Evolutionary conservation across 2,888 invertebrate species (phyloP).

Genomic region (Ichneumoninae sp.): DNA sequence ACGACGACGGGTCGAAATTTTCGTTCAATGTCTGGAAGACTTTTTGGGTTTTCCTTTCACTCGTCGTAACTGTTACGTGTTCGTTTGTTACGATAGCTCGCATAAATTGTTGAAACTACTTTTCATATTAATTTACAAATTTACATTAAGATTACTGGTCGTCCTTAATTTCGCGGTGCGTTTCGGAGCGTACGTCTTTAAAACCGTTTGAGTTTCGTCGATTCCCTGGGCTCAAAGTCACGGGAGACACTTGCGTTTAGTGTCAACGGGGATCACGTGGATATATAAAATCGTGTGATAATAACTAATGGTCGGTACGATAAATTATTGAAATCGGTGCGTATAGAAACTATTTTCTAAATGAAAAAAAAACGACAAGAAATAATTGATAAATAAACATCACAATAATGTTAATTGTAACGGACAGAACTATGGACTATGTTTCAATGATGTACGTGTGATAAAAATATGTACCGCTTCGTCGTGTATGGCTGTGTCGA

Average conservation of each 20-base stretch:
- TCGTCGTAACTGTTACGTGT: slow-evolving; percentile 23
- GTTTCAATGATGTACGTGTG: slow-evolving; percentile 48
- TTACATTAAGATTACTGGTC: background rate
- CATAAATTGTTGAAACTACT: slow-evolving; percentile 23
- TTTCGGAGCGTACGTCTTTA: background rate
- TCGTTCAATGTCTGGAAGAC: background rate
- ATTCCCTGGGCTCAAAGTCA: slow-evolving; percentile 33
- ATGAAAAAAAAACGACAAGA: slow-evolving; percentile 25
- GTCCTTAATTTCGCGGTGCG: background rate
- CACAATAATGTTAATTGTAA: slow-evolving; percentile 35
- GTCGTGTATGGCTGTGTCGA: slow-evolving; percentile 43
- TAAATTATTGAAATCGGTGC: slow-evolving; percentile 30
- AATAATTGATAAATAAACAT: background rate
- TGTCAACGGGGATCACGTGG: slow-evolving; percentile 39
- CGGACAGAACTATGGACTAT: slow-evolving; percentile 2
- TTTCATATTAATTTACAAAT: slow-evolving; percentile 3
- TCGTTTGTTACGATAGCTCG: slow-evolving; percentile 10
- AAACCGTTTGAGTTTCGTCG: slow-evolving; percentile 7
- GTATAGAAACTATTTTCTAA: slow-evolving; percentile 59
- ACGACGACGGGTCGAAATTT: background rate
- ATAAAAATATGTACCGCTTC: slow-evolving; percentile 49
- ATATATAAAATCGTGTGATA: slow-evolving; percentile 47
- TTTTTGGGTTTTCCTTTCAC: slow-evolving; percentile 13
- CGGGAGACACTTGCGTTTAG: slow-evolving; percentile 24
- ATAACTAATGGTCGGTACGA: slow-evolving; percentile 35